Conservation (phyloP, 2,888 invertebrate genomes). For the Mythimna ferrago region DNA sequence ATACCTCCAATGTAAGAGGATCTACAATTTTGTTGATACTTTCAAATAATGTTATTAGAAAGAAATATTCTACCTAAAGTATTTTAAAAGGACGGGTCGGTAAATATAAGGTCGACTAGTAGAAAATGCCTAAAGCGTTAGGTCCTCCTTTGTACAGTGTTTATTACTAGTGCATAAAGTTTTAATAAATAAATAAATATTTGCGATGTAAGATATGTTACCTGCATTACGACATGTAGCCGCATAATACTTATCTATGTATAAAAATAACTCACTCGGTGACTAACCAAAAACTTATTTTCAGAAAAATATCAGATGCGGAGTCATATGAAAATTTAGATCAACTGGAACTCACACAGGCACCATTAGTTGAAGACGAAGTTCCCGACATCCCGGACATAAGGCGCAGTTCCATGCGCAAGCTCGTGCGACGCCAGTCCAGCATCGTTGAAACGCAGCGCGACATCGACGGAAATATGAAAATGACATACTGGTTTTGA, state of each 20-base stretch:
- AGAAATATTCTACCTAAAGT: background rate
- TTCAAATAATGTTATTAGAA: background rate
- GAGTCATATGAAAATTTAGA: slow-evolving; percentile 95
- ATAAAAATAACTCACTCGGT: background rate
- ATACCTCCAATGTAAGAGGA: background rate
- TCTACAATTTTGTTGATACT: background rate
- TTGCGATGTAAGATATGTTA: too few relatives aligned
- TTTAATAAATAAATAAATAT: too few relatives aligned
- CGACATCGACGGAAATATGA: slow-evolving; percentile 94
- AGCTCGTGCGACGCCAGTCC: slow-evolving; percentile 94
- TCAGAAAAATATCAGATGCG: slow-evolving; percentile 89
- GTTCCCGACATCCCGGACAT: slow-evolving; percentile 72
- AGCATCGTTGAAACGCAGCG: slow-evolving; percentile 96
- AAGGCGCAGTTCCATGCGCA: slow-evolving; percentile 91
- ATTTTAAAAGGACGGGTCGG: too few relatives aligned
- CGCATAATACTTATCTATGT: too few relatives aligned
- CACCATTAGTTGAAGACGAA: slow-evolving; percentile 77
- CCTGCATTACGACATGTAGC: background rate
- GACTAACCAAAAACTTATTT: slow-evolving; percentile 34
- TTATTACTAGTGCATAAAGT: too few relatives aligned
- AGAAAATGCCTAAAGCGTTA: too few relatives aligned
- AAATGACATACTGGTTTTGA: slow-evolving; percentile 97
- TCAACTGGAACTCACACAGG: slow-evolving; percentile 87
- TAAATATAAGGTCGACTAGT: too few relatives aligned
- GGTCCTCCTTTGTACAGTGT: too few relatives aligned